phyloP scores from a whole-genome alignment of 2,797 vertebrate genomes.

The Gobio occitaniae region DNA sequence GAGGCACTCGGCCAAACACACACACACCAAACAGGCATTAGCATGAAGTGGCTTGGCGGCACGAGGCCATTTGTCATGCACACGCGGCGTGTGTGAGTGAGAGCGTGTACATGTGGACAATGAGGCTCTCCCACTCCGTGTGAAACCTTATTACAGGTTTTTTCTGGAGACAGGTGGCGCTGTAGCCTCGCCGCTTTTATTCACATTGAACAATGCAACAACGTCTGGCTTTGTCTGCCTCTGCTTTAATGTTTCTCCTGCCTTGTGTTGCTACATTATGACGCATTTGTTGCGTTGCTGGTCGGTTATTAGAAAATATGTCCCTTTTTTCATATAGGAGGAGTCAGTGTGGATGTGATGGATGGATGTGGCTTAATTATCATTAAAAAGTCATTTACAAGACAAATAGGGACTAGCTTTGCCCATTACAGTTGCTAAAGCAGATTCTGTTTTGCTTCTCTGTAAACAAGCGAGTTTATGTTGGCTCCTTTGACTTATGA shows the following conservation, averaged over 20 bases:
- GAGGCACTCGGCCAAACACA: conserved; percentile 48
- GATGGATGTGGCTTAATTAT: conserved; percentile 72
- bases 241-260: conserved; percentile 36
- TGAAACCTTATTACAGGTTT: conserved; percentile 43
- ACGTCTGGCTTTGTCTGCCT: conserved; percentile 11
- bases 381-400: conserved; percentile 78
- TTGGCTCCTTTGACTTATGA: conserved; percentile 30
- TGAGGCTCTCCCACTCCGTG: conserved; percentile 18
- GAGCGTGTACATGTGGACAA: conserved; percentile 40
- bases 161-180: conserved; percentile 63
- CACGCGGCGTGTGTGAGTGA: conserved; percentile 17
- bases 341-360: conserved; percentile 69
- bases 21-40: conserved; percentile 54
- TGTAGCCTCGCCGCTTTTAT: conserved; percentile 52
- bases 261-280: conserved; percentile 57
- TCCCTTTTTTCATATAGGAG: conserved; percentile 69
- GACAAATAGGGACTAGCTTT: conserved; percentile 71
- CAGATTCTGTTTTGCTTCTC: conserved; percentile 58
- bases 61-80: conserved; percentile 35
- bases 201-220: conserved; percentile 33
- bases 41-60: conserved; percentile 23
- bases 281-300: conserved; percentile 59
- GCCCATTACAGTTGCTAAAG: conserved; percentile 69
- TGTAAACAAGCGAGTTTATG: conserved; percentile 57
- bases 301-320: conserved; percentile 71